Evolutionary conservation across 2,797 vertebrate species (phyloP).

Genomic region (Acridotheres tristis): DNA sequence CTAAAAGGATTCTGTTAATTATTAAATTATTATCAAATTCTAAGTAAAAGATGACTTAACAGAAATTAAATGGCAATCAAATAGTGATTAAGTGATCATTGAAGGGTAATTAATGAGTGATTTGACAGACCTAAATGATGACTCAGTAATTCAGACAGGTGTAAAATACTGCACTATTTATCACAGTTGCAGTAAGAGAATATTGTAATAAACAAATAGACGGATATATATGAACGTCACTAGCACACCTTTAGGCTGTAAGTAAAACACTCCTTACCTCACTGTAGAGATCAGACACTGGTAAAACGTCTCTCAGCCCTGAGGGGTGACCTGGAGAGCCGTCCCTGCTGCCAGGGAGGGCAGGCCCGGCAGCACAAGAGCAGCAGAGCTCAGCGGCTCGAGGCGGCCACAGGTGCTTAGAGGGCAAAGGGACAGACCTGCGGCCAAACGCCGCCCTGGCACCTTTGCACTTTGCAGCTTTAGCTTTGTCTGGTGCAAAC

Average conservation of each 20-base stretch:
- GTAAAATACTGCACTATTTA: neutral
- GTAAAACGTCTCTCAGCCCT: neutral
- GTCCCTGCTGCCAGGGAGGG: neutral
- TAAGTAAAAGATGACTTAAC: accelerated
- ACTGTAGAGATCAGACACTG: neutral
- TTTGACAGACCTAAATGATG: neutral
- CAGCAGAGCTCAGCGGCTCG: neutral
- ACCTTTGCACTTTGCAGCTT: neutral
- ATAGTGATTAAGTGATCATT: accelerated
- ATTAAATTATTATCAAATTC: neutral
- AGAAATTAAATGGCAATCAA: neutral
- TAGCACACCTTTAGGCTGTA: neutral
- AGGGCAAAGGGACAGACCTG: accelerated
- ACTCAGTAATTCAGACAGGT: neutral
- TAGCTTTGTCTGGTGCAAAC: neutral
- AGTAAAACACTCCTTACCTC: neutral
- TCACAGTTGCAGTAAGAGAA: neutral
- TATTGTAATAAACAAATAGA: neutral
- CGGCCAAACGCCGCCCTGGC: too few relatives aligned
- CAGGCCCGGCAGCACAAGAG: neutral
- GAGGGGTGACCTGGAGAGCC: neutral
- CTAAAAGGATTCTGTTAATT: neutral
- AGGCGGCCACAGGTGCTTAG: too few relatives aligned
- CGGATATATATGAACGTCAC: accelerated
- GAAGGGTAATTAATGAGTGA: neutral